Conservation (phyloP, 2,888 invertebrate genomes). For the Pteria penguin region DNA sequence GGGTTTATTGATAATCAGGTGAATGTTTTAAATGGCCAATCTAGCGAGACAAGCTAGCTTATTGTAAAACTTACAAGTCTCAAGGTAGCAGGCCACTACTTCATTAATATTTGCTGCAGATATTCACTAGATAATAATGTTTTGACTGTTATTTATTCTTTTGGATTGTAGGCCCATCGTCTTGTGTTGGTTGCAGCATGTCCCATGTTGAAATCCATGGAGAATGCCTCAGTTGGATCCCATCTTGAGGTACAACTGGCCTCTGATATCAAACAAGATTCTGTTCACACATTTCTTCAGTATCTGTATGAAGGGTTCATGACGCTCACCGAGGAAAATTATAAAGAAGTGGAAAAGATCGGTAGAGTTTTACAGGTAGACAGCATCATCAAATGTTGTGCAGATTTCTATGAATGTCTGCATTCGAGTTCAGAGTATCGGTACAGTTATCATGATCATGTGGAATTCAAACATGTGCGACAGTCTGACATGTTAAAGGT, state of each 20-base stretch:
- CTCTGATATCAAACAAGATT: constrained; percentile 47
- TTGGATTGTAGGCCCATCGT: constrained; percentile 47
- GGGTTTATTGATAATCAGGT: too few relatives aligned
- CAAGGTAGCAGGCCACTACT: too few relatives aligned
- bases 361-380: constrained; percentile 52
- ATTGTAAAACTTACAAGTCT: too few relatives aligned
- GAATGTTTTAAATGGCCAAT: too few relatives aligned
- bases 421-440: constrained; percentile 34
- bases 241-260: constrained; percentile 49
- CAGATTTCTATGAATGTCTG: constrained; percentile 45
- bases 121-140: too few relatives aligned
- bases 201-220: constrained; percentile 56
- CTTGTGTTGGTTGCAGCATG: constrained; percentile 54
- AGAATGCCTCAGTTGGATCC: constrained; percentile 44
- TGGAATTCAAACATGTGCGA: constrained; percentile 50
- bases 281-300: constrained; percentile 50
- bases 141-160: not conserved
- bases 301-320: constrained; percentile 55
- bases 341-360: constrained; percentile 49
- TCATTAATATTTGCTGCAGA: too few relatives aligned
- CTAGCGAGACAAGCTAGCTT: too few relatives aligned
- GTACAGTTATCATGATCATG: constrained; percentile 44
- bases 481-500: constrained; percentile 46
- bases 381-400: constrained; percentile 44
- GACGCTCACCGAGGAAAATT: constrained; percentile 55